A percentile compares a stretch with the other conserved stretches of the same genome.
These are phyloP conservation scores for Monodelphis domestica DNA, from an alignment of 2,797 vertebrate species.

Conservation along the genomic window DNA sequence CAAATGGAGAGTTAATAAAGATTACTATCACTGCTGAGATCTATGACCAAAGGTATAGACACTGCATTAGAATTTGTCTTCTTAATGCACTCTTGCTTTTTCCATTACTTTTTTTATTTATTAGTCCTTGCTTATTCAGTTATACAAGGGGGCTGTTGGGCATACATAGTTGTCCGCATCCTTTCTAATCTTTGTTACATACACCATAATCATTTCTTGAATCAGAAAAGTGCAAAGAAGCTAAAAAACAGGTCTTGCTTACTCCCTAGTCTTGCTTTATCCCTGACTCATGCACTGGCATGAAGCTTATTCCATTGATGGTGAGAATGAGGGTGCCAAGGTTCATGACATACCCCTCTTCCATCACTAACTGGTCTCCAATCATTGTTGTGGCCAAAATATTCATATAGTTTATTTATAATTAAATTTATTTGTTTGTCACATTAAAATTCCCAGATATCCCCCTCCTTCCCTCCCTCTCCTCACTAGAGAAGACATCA, in stretches of 20 bases:
- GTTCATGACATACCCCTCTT: not conserved
- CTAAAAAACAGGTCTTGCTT: not conserved
- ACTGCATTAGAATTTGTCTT: slow-evolving; percentile 1
- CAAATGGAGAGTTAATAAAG: slow-evolving; percentile 61
- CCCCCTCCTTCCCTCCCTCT: too few species aligned
- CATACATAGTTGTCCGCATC: not conserved
- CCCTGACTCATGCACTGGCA: not conserved
- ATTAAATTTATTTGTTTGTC: too few species aligned
- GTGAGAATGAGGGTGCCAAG: not conserved
- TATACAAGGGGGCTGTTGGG: not conserved
- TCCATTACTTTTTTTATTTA: slow-evolving; percentile 55
- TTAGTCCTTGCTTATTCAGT: slow-evolving; percentile 18
- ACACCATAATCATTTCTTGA: slow-evolving; percentile 6
- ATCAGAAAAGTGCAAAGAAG: slow-evolving; percentile 2
- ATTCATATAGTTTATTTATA: too few species aligned
- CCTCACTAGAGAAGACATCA: too few species aligned
- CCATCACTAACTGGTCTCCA: not conserved
- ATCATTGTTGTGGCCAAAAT: not conserved
- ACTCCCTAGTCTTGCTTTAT: not conserved
- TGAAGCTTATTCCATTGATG: not conserved
- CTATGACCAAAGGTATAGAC: accelerated
- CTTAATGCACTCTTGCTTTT: slow-evolving; percentile 46
- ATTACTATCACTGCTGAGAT: not conserved
- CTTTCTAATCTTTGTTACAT: slow-evolving; percentile 5
- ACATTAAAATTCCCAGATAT: too few species aligned